Base-by-base conservation (phyloP, 2,113 vertebrate genomes). In the Felis chaus region DNA sequence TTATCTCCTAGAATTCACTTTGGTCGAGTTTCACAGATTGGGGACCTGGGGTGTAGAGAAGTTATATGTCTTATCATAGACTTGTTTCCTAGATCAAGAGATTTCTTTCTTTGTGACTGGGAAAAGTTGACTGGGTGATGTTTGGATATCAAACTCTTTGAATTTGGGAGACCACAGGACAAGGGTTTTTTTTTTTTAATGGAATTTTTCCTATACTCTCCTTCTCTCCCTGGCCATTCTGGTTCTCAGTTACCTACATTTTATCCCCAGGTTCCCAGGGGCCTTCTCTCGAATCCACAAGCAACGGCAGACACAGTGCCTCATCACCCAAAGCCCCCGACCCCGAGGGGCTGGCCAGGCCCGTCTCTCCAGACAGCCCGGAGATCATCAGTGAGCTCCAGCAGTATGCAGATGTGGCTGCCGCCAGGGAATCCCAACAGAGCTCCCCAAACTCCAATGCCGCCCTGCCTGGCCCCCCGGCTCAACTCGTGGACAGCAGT, bases 331-430 rank as follows among this genome's bases (percentile, higher is more conserved):
- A 99, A 98, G 99, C 98, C 93, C 99, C 98, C 16, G 99, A 99
- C 9, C 92, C 99, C 0, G 99, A 99, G 63, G 98, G 99, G 41
- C 99, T 99, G 66, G 98, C 99, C 88, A 99, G 98, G 71, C 98
- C 99, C 8, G 98, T 99, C 91, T 99, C 99, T 94, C 99, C 99
- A 0, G 98, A 99, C 97, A 99, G 99, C 97, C 99, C 99, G 0
- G 99, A 99, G 98, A 99, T 99, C 96, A 99, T 99, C 98, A 98
- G 99, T 2, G 99, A 99, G 98, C 98, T 99, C 98, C 99, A 99
- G 98, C 99, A 99, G 98, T 99, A 99, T 15, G 98, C 99, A 0
- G 99, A 99, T 74, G 99, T 99, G 8, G 98, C 99, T 0, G 98
- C 99, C 0, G 98, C 99, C 45, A 98, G 99, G 0, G 98, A 98